phyloP scores from a whole-genome alignment of 1,140 invertebrate genomes.

The Agrypnia vestita region DNA sequence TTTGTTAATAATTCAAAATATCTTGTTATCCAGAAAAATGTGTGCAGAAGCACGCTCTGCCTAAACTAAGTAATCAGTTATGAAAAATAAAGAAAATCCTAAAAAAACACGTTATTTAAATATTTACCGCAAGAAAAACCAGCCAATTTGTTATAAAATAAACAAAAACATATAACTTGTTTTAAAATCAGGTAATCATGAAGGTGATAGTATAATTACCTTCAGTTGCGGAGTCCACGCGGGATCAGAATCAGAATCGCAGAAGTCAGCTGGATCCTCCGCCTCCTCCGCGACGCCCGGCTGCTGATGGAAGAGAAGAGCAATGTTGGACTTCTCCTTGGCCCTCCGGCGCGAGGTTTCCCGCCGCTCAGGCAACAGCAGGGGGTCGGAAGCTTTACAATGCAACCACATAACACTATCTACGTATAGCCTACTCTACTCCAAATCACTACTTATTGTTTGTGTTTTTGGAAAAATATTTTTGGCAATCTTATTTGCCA shows the following conservation, averaged over 20 bases:
- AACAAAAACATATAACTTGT: neutral
- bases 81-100: no score
- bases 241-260: slow-evolving; percentile 81
- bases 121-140: no score
- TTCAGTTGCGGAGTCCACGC: slow-evolving; percentile 81
- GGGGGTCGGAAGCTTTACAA: slow-evolving; percentile 66
- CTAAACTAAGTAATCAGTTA: no score
- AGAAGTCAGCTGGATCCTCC: slow-evolving; percentile 72
- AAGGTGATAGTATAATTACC: slow-evolving; percentile 52
- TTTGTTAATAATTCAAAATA: no score
- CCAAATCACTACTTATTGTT: slow-evolving; percentile 47
- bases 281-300: slow-evolving; percentile 47
- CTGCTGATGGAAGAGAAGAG: slow-evolving; percentile 53
- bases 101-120: no score
- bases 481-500: neutral
- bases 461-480: slow-evolving; percentile 61
- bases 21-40: no score
- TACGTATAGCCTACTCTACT: slow-evolving; percentile 52
- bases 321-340: slow-evolving; percentile 68
- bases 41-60: no score
- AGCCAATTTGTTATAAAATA: neutral
- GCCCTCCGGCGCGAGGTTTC: slow-evolving; percentile 79
- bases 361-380: slow-evolving; percentile 74
- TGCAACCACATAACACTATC: slow-evolving; percentile 57
- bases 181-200: neutral